phyloP scores from a whole-genome alignment of 1,140 invertebrate species.

The Orchestia grillus region DNA sequence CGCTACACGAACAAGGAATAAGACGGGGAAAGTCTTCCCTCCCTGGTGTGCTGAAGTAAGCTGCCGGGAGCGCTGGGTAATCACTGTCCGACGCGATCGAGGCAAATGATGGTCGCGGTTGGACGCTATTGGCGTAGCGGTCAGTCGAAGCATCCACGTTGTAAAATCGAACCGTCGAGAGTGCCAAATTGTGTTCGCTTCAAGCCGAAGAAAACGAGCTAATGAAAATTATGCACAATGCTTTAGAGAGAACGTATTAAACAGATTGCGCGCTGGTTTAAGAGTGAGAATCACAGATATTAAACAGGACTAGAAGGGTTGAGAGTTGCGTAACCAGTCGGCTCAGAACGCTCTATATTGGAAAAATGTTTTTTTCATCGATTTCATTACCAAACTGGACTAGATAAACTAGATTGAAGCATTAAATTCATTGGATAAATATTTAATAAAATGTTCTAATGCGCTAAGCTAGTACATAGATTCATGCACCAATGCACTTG shows the following conservation, averaged over 20 bases:
- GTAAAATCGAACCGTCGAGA: not conserved
- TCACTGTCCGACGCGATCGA: not conserved
- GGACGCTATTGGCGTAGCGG: not conserved
- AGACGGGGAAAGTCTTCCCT: not conserved
- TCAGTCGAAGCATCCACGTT: not conserved
- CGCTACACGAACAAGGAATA: not conserved
- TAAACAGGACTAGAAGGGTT: not conserved
- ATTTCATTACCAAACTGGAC: no score
- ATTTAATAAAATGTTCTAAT: no score
- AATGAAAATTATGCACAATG: not conserved
- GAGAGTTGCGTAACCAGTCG: not conserved
- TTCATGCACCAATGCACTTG: not conserved
- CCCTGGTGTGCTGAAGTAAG: not conserved
- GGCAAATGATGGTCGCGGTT: not conserved
- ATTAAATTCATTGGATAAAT: no score
- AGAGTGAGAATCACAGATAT: not conserved
- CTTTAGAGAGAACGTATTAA: not conserved
- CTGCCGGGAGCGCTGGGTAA: not conserved
- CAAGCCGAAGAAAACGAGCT: not conserved
- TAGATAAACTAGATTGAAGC: no score
- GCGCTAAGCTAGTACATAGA: no score
- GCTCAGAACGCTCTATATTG: no score
- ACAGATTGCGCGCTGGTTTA: not conserved
- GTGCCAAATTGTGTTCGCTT: not conserved
- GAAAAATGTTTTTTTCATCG: no score